Evolutionary conservation across 2,113 vertebrate genomes (phyloP), one percentile per base, ranked within the genome.

Genomic region (Ceyx margarethae): DNA sequence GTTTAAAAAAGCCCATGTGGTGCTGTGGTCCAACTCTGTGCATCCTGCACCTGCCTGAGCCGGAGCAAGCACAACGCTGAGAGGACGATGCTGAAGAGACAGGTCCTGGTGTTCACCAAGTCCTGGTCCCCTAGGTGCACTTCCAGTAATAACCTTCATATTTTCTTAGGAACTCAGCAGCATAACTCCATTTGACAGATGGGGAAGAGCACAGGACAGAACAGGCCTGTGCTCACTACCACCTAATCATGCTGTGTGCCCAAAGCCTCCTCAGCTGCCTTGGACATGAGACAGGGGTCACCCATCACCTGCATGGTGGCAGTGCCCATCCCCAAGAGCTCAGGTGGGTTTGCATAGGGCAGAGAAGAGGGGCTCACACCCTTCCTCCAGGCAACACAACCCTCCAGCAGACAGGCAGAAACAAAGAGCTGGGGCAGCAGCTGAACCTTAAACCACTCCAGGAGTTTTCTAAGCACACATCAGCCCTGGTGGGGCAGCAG

Each of bases 51-150:
- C 45, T 53, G 45, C 29, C 62, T 23, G 16, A 4, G 9, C 25
- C 2, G 2, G 20, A 62, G 53, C 35, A 80, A 66, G 45, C 1
- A 0, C 31, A 43, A 1, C 5, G 25, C 0, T 0, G 66, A 26
- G 21, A 62, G 5, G 15, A n/a, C 1, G 7, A 3, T 2, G 28
- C 37, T 21, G 46, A 13, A 53, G 46, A 35, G 35, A 40, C 0
- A 5, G 58, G 16, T 15, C 28, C 4, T 3, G 48, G n/a, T 23
- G 21, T 18, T 66, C 71, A 9, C n/a, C 0, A 68, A 46, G 58
- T 4, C 40, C 60, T 69, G 74, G 54, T 40, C 7, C 4, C 0
- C 45, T 9, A 23, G 45, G 16, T 29, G 61, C 33, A 60, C 20
- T 61, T 57, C 46, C 0, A 73, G 40, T 65, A 35, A 22, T 4